These are phyloP conservation scores for Platygyra sinensis DNA, from an alignment of 64 coral and sea anemone genomes.

Conservation along the genomic window DNA sequence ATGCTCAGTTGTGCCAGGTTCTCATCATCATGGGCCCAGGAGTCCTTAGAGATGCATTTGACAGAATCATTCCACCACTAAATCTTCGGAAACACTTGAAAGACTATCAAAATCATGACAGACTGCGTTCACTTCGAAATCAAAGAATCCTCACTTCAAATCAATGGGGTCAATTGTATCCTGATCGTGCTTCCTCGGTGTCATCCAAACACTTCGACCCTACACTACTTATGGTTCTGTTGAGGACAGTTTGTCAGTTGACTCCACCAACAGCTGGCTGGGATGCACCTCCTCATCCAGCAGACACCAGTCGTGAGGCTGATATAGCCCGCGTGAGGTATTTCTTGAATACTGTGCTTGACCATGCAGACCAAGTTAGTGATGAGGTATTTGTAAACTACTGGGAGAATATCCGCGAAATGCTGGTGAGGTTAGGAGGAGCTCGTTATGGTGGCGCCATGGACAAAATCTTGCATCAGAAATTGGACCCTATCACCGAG, in stretches of 20 bases:
- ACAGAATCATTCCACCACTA: slow-evolving; percentile 29
- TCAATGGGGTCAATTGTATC: slow-evolving; percentile 61
- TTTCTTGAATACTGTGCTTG: slow-evolving; percentile 5
- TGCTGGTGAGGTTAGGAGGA: slow-evolving; percentile 23
- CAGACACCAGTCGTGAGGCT: neutral
- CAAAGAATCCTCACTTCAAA: slow-evolving; percentile 35
- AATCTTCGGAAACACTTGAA: slow-evolving; percentile 24
- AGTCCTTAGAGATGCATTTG: slow-evolving; percentile 47
- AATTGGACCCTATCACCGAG: too few species aligned
- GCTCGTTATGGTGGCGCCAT: too few species aligned
- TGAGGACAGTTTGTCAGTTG: slow-evolving; percentile 50
- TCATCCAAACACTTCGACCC: slow-evolving; percentile 56
- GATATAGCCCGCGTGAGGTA: neutral
- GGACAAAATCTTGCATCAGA: too few species aligned
- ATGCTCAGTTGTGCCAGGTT: slow-evolving; percentile 29
- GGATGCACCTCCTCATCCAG: slow-evolving; percentile 29
- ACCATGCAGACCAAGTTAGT: neutral
- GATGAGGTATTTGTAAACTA: slow-evolving; percentile 30
- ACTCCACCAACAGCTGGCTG: slow-evolving; percentile 37
- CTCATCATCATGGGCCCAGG: slow-evolving; percentile 42
- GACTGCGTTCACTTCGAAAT: neutral
- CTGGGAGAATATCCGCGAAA: slow-evolving; percentile 28
- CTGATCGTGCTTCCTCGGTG: slow-evolving; percentile 18
- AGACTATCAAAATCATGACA: neutral
- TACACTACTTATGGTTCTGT: slow-evolving; percentile 20